Percentiles rank a stretch among this genome's conserved stretches.
phyloP scores from a whole-genome alignment of 2,888 invertebrate species.

The Caenorhabditis zanzibari region DNA sequence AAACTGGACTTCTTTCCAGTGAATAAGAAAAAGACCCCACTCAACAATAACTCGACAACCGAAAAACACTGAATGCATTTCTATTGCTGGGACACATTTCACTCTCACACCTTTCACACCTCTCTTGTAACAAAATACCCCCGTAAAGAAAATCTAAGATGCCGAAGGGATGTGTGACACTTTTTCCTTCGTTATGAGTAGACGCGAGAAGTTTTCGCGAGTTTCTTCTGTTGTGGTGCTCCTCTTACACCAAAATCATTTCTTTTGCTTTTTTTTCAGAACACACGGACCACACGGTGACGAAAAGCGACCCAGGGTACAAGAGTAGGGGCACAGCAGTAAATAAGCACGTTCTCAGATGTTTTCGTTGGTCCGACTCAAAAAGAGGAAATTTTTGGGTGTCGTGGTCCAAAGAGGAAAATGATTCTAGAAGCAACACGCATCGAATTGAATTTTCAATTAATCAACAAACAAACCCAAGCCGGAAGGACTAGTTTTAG shows the following conservation, averaged over 20 bases:
- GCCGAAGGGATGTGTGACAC: conserved; percentile 18
- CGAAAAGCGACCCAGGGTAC: conserved; percentile 41
- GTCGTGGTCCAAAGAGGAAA: conserved; percentile 20
- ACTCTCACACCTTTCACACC: conserved; percentile 11
- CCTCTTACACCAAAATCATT: conserved; percentile 40
- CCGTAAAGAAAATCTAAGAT: conserved; percentile 41
- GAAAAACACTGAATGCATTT: not conserved
- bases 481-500: conserved; percentile 23
- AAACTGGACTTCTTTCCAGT: too few relatives aligned
- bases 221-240: conserved; percentile 25
- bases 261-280: conserved; percentile 39
- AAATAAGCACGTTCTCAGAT: conserved; percentile 63
- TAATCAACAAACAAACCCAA: conserved; percentile 52
- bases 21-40: not conserved
- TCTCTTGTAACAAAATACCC: conserved; percentile 31
- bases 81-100: conserved; percentile 23
- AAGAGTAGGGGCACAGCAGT: conserved; percentile 35
- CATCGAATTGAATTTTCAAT: conserved; percentile 63
- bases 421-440: conserved; percentile 38
- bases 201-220: conserved; percentile 51
- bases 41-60: not conserved
- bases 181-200: conserved; percentile 30
- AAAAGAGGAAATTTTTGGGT: conserved; percentile 13
- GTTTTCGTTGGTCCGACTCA: conserved; percentile 40
- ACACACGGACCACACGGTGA: conserved; percentile 34